A percentile compares a stretch with the other conserved stretches of the same genome.
These are phyloP conservation scores for Anguilla megastoma DNA, from an alignment of 2,797 vertebrate genomes.

Conservation along the genomic window DNA sequence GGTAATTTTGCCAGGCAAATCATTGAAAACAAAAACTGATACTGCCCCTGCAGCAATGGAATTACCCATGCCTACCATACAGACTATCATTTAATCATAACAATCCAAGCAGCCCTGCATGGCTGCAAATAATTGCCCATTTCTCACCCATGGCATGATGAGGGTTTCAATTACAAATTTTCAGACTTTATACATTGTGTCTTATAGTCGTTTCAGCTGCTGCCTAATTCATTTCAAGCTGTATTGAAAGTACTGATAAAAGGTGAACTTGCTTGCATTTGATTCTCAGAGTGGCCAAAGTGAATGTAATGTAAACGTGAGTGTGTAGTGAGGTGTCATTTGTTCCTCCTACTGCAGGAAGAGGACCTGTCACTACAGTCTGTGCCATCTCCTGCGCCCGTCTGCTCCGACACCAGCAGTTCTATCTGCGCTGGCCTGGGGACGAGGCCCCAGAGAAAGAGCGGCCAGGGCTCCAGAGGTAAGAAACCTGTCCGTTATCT, in stretches of 20 bases:
- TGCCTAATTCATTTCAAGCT: not conserved
- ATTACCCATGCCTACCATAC: too few relatives aligned
- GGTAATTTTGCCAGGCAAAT: too few relatives aligned
- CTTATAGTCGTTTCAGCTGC: not conserved
- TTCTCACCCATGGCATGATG: too few relatives aligned
- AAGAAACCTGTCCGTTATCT: constrained; percentile 26
- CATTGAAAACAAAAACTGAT: too few relatives aligned
- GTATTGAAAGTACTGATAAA: not conserved
- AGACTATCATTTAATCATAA: too few relatives aligned
- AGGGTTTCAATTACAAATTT: too few relatives aligned
- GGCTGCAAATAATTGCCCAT: too few relatives aligned
- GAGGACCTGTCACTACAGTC: constrained; percentile 78
- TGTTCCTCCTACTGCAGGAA: constrained; percentile 70
- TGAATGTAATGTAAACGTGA: not conserved
- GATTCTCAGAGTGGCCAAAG: not conserved
- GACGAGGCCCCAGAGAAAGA: constrained; percentile 64
- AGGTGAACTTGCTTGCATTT: not conserved
- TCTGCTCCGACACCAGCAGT: constrained; percentile 80
- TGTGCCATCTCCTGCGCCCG: constrained; percentile 80
- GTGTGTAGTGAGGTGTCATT: not conserved
- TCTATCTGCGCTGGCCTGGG: constrained; percentile 64
- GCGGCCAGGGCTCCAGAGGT: constrained; percentile 66
- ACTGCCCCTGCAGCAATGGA: too few relatives aligned
- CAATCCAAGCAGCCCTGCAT: too few relatives aligned
- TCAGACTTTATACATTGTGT: not conserved